phyloP scores from a whole-genome alignment of 2,113 vertebrate genomes.

The Pteronura brasiliensis region DNA sequence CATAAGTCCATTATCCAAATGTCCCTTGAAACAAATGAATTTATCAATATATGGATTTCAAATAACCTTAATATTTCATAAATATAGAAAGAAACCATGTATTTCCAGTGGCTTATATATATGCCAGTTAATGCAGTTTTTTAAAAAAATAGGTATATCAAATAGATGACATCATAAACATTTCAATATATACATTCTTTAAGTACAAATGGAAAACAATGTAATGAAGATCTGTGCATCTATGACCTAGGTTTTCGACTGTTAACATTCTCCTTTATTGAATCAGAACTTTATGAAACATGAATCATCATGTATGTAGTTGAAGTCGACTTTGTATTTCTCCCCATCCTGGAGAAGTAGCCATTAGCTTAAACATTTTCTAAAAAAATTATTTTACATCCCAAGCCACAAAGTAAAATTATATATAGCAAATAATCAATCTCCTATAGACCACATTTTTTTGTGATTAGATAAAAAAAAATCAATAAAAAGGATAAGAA shows the following conservation, averaged over 20 bases:
- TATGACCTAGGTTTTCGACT: not conserved
- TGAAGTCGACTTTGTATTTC: not conserved
- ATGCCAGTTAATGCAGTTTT: not conserved
- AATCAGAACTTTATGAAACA: not conserved
- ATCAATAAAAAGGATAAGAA: not conserved
- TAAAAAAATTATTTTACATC: not conserved
- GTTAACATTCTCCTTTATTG: not conserved
- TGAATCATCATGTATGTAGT: not conserved
- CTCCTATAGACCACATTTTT: not conserved
- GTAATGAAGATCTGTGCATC: not conserved
- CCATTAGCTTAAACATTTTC: not conserved
- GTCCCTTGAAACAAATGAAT: not conserved
- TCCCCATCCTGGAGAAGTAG: not conserved
- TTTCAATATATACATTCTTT: not conserved
- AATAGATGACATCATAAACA: not conserved
- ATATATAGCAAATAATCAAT: not conserved
- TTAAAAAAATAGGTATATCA: not conserved
- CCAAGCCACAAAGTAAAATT: not conserved
- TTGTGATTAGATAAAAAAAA: not conserved
- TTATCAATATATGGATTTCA: not conserved
- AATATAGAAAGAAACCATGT: not conserved
- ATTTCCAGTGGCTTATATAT: not conserved
- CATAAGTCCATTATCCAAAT: not conserved
- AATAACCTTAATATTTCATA: not conserved
- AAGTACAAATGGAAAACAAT: not conserved